Evolutionary conservation across 2,888 invertebrate species (phyloP), one percentile per base, ranked within the genome.

Genomic region (Helobdella robusta): DNA sequence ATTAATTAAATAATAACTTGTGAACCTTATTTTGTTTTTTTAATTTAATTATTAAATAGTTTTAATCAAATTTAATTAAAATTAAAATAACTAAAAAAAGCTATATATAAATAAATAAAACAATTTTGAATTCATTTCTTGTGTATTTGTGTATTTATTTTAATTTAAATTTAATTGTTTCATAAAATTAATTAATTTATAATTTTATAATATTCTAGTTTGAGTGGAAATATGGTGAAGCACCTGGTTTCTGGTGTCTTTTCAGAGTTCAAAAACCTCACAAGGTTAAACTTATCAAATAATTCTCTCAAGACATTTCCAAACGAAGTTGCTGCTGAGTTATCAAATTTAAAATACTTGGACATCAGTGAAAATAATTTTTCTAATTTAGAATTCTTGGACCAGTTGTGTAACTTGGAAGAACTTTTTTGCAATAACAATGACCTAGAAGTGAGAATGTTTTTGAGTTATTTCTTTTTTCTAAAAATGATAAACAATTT

Each of bases 351-450:
- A 1, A 58, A 34, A 15, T 18, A 35, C 0, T 44, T 68, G 5
- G 64, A 68, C 46, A 52, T 68, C 25, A 56, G 60, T n/a, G 64
- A 68, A 23, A 68, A 68, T 44, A 59, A 25, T 8, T 30, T 68
- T 20, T 28, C 30, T 18, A 56, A 50, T 0, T 40, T 68, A 30
- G 62, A 56, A 25, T 68, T 68, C 52, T 35, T 65, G 32, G 20
- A 28, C 18, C 40, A 52, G 28, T 50, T 68, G 20, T 58, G 59
- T 15, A 50, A 23, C 20, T 64, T 68, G 20, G 60, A 67, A 36
- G 68, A 68, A 28, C 32, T 68, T 2, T 28, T 28, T 40, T 40
- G 59, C n/a, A 63, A 62, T 15, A 58, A 65, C 30, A 68, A 68
- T 35, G 66, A 63, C 15, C 48, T 67, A 8, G 67, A 67, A 59